These are phyloP conservation scores for Pseudanteris insignis DNA, from an alignment of 2,888 invertebrate species.

Conservation along the genomic window DNA sequence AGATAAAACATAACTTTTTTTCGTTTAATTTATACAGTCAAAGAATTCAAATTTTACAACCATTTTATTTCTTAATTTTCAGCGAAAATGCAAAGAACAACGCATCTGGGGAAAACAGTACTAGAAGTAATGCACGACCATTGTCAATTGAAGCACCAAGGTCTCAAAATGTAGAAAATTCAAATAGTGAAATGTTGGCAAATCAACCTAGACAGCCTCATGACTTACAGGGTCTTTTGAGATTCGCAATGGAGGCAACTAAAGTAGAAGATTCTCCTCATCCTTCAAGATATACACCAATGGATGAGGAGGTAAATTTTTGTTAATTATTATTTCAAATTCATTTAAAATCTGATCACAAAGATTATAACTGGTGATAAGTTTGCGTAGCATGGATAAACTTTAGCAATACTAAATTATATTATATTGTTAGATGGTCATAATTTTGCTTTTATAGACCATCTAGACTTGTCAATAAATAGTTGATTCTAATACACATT, in stretches of 20 bases:
- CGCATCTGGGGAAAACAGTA: slow-evolving; percentile 31
- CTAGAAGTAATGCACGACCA: slow-evolving; percentile 55
- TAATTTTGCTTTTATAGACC: no score
- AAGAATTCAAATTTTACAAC: no score
- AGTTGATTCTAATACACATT: no score
- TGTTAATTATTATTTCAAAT: no score
- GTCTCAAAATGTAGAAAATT: slow-evolving; percentile 38
- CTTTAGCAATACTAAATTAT: no score
- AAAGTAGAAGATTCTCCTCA: slow-evolving; percentile 71
- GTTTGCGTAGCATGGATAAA: no score
- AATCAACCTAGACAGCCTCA: slow-evolving; percentile 61
- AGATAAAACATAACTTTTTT: slow-evolving; percentile 3
- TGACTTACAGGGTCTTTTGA: slow-evolving; percentile 72
- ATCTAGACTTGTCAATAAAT: no score
- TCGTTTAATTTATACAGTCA: no score
- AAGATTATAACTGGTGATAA: no score
- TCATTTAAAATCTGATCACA: no score
- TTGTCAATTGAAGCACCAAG: slow-evolving; percentile 59
- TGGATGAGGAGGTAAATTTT: slow-evolving; percentile 73
- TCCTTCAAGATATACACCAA: slow-evolving; percentile 67
- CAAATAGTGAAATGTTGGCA: slow-evolving; percentile 42
- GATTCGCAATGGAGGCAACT: slow-evolving; percentile 77
- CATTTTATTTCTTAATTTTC: no score
- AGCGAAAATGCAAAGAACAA: slow-evolving; percentile 44
- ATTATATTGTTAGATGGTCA: no score